Percentiles rank a stretch among this genome's conserved stretches.
Conservation (phyloP, 2,113 vertebrate species). For the Enhydra lutris region DNA sequence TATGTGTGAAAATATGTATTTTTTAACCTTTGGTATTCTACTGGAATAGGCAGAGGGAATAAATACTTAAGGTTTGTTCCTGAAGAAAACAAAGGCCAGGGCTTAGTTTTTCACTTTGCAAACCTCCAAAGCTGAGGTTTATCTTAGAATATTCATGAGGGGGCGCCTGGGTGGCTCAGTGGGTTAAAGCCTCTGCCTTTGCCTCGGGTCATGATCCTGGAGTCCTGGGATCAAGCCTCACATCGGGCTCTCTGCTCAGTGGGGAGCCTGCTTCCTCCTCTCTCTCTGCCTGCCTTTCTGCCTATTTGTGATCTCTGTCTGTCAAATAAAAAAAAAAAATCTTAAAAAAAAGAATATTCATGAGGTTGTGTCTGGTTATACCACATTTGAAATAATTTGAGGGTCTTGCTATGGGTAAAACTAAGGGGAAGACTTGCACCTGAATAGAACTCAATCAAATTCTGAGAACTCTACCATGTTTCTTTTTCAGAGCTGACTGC, state of each 20-base stretch:
- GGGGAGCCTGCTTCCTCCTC: too few species aligned
- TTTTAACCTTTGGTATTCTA: neutral
- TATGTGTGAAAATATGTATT: neutral
- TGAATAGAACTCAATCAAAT: neutral
- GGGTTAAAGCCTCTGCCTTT: too few species aligned
- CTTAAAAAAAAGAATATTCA: neutral
- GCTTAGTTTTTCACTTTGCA: neutral
- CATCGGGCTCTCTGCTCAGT: too few species aligned
- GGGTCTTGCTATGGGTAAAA: neutral
- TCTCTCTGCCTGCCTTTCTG: too few species aligned
- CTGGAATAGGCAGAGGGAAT: neutral
- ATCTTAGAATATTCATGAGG: neutral
- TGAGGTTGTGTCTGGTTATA: neutral
- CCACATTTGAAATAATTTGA: neutral
- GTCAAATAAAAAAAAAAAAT: too few species aligned
- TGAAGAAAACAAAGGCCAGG: neutral
- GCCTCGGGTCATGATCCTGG: too few species aligned
- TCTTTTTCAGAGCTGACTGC: neutral
- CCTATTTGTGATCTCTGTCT: too few species aligned
- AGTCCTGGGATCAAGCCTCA: too few species aligned
- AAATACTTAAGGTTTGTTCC: neutral
- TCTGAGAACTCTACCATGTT: neutral
- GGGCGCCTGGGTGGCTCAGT: too few species aligned
- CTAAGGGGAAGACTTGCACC: neutral
- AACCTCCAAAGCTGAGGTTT: neutral